Evolutionary conservation across 1,140 invertebrate genomes (phyloP).

Genomic region (Caenorhabditis remanei): DNA sequence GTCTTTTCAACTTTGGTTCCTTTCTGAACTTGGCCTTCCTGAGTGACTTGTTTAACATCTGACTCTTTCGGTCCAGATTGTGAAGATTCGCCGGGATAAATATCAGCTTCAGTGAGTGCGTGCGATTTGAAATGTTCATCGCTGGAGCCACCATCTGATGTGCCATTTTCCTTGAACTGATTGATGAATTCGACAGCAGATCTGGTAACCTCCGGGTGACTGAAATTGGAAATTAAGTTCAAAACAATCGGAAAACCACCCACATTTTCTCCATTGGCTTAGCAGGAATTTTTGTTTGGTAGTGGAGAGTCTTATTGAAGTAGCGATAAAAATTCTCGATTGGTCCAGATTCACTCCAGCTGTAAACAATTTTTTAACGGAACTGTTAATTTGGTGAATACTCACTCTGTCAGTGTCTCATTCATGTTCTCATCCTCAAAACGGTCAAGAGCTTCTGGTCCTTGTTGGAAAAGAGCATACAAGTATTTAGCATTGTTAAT

Average conservation of each 20-base stretch:
- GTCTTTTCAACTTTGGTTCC: too few species aligned
- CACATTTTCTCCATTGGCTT: not conserved
- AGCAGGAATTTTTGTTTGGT: not conserved
- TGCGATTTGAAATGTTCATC: too few species aligned
- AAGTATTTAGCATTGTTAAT: not conserved
- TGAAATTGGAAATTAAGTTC: not conserved
- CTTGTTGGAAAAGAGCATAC: slow-evolving; percentile 11
- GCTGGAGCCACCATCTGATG: too few species aligned
- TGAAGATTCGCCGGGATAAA: too few species aligned
- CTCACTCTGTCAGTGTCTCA: not conserved
- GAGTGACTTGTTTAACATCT: too few species aligned
- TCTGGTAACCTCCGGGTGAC: not conserved
- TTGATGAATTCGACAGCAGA: not conserved
- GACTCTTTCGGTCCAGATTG: too few species aligned
- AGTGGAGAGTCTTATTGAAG: slow-evolving; percentile 19
- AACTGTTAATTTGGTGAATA: not conserved
- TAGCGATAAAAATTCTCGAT: not conserved
- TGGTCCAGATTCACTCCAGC: not conserved
- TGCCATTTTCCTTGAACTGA: too few species aligned
- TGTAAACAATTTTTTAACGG: not conserved
- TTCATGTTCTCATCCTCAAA: slow-evolving; percentile 26
- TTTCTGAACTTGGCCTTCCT: too few species aligned
- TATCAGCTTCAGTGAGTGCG: too few species aligned
- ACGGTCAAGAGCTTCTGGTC: not conserved
- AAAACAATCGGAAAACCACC: not conserved